These are phyloP conservation scores for Todiramphus chloris DNA, from an alignment of 2,113 vertebrate genomes.

Conservation along the genomic window DNA sequence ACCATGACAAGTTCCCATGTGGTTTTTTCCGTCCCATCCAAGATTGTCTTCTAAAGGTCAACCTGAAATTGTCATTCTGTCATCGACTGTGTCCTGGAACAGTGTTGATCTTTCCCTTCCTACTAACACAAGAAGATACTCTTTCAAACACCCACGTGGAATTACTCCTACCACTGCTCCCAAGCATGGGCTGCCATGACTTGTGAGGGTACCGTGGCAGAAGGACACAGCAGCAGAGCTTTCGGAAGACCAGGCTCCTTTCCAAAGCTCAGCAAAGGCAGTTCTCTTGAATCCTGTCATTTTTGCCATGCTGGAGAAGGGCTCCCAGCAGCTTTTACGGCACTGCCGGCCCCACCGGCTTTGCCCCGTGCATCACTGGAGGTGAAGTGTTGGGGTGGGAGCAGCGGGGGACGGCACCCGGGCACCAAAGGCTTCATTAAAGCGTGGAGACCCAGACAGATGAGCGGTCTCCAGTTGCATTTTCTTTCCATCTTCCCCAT, in stretches of 20 bases:
- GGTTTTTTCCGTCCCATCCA: slow-evolving; percentile 42
- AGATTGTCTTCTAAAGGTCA: slow-evolving; percentile 54
- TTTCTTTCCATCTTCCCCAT: slow-evolving; percentile 92
- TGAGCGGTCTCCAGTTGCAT: slow-evolving; percentile 91
- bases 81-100: background rate
- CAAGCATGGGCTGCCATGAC: background rate
- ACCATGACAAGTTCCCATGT: slow-evolving; percentile 10
- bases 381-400: slow-evolving; percentile 73
- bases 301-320: slow-evolving; percentile 44
- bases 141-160: background rate
- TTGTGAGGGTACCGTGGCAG: background rate
- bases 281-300: background rate
- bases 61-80: slow-evolving; percentile 55
- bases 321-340: slow-evolving; percentile 64
- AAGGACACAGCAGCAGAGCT: background rate
- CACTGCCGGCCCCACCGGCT: slow-evolving; percentile 57
- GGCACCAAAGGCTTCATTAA: slow-evolving; percentile 87
- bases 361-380: slow-evolving; percentile 75
- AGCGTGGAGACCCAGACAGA: slow-evolving; percentile 84
- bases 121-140: background rate
- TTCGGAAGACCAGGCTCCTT: background rate
- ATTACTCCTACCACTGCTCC: background rate
- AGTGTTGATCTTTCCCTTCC: background rate
- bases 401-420: slow-evolving; percentile 21
- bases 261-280: background rate